Percentiles rank a stretch among this genome's conserved stretches.
These are phyloP conservation scores for Zaprionus davidi DNA, from an alignment of 1,140 invertebrate species.

Conservation along the genomic window DNA sequence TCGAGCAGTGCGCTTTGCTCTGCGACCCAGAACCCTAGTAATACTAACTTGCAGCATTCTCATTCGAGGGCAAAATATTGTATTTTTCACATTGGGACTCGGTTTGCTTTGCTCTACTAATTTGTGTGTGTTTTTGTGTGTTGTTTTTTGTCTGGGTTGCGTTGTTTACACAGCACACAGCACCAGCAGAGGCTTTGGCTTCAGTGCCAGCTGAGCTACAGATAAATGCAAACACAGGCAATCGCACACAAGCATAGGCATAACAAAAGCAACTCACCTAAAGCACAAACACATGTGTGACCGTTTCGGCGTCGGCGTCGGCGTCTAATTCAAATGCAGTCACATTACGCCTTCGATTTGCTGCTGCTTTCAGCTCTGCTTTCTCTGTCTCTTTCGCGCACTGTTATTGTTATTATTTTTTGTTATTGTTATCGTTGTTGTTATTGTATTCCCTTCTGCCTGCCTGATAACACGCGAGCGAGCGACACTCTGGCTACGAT, in stretches of 20 bases:
- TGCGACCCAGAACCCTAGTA: slow-evolving; percentile 5
- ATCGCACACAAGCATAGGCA: slow-evolving; percentile 20
- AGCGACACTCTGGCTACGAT: slow-evolving; percentile 26
- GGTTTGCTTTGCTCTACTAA: slow-evolving; percentile 44
- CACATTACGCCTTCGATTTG: slow-evolving; percentile 43
- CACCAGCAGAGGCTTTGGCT: slow-evolving; percentile 1
- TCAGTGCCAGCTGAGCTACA: slow-evolving; percentile 45
- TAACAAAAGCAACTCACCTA: slow-evolving; percentile 40
- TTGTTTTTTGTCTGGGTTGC: slow-evolving; percentile 44
- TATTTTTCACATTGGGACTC: slow-evolving; percentile 66
- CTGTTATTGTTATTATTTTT: slow-evolving; percentile 30
- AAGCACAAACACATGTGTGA: slow-evolving; percentile 36
- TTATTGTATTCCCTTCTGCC: slow-evolving; percentile 8
- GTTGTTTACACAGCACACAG: slow-evolving; percentile 57
- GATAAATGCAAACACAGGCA: slow-evolving; percentile 28
- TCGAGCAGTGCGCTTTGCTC: slow-evolving; percentile 27
- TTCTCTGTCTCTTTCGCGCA: slow-evolving; percentile 19
- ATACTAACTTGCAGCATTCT: slow-evolving; percentile 35
- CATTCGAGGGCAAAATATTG: slow-evolving; percentile 78
- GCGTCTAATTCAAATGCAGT: slow-evolving; percentile 58
- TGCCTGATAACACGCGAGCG: slow-evolving; percentile 42
- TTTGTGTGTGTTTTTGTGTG: slow-evolving; percentile 50
- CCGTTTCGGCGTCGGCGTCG: slow-evolving; percentile 11
- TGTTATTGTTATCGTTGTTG: slow-evolving; percentile 15
- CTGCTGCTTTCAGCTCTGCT: slow-evolving; percentile 17